Evolutionary conservation across 2,888 invertebrate genomes (phyloP), one percentile per base, ranked within the genome.

Genomic region (Patella pellucida): DNA sequence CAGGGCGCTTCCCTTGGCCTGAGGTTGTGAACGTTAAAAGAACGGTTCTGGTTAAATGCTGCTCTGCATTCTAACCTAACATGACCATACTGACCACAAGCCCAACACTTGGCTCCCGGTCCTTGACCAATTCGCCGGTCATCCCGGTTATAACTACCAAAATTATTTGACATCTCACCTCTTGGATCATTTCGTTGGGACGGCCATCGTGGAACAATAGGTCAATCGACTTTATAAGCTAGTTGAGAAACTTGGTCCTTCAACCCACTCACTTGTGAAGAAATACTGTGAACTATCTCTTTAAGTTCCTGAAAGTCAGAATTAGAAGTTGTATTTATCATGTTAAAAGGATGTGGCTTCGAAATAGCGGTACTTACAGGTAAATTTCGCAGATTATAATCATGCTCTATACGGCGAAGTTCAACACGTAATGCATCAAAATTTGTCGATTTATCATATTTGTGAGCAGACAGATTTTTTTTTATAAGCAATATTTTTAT

Each of bases 331-430:
- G 27, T 27, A 27, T 27, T 27, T 27, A 27, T 27, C 27, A 27
- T 27, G n/a, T 27, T 27, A 27, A 27, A 27, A 27, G 27, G 27
- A 31, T 31, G 2, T 31, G 31, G 31, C 31, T 31, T 31, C 31
- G 31, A 31, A 2, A 4, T 31, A 31, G 31, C 2, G 31, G 31
- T 31, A 31, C 31, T 31, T 4, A 4, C 3, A 3, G 31, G 31
- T 31, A 31, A 31, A 4, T 31, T 4, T 31, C 4, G 31, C 4
- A 3, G 31, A 4, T 31, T 31, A 31, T 3, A n/a, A n/a, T n/a
- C n/a, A n/a, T n/a, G n/a, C n/a, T n/a, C 72, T n/a, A 72, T 72
- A 27, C 52, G 19, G 12, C 72, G 52, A 23, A 72, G 16, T 27
- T 72, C 56, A 31, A 27, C n/a, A 23, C 72, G 15, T n/a, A 72